A percentile compares a stretch with the other conserved stretches of the same genome.
phyloP scores from a whole-genome alignment of 1,140 invertebrate species.

The Olivierus martensii region DNA sequence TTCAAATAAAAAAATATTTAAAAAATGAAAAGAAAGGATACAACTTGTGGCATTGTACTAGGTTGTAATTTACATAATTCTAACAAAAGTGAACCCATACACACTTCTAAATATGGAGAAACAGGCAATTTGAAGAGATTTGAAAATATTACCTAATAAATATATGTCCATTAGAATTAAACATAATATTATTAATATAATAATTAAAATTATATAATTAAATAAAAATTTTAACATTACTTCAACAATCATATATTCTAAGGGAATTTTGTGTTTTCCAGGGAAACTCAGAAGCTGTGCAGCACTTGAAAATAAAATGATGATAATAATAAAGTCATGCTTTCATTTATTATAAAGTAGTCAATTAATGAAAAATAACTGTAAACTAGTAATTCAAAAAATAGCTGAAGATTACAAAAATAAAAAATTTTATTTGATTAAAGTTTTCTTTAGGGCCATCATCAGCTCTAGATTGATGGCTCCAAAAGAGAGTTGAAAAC shows the following conservation, averaged over 20 bases:
- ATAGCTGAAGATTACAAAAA: no score
- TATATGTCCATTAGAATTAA: neutral
- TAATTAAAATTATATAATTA: no score
- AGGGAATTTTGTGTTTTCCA: conserved; percentile 83
- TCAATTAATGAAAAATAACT: no score
- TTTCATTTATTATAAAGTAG: no score
- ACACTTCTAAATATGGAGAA: conserved; percentile 76
- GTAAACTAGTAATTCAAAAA: no score
- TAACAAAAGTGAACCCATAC: conserved; percentile 89
- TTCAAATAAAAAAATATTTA: conserved; percentile 5
- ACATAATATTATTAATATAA: no score
- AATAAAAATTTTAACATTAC: conserved; percentile 1
- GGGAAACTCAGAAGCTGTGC: conserved; percentile 48
- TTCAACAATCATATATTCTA: conserved; percentile 97
- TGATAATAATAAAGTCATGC: no score
- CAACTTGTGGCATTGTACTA: conserved; percentile 87
- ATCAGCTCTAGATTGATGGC: no score
- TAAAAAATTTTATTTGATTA: no score
- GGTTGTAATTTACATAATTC: conserved; percentile 95
- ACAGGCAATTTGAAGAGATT: conserved; percentile 87
- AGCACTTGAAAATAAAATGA: no score
- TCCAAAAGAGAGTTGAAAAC: no score
- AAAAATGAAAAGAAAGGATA: conserved; percentile 25
- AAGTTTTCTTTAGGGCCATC: no score
- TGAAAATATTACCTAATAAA: conserved; percentile 59